Conservation (phyloP, 2,113 vertebrate species). For the Myotis lucifugus region DNA sequence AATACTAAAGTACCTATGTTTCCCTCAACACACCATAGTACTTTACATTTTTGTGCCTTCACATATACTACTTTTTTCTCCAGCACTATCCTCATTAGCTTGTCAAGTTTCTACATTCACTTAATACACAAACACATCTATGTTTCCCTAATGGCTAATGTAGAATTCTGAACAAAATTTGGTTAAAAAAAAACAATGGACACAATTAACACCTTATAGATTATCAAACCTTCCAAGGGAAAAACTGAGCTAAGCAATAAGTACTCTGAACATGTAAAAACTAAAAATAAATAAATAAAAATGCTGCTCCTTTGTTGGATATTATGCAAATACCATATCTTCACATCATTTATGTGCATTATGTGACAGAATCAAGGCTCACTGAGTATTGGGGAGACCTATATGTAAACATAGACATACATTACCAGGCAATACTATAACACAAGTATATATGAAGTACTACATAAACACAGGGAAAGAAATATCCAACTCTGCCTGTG, state of each 20-base stretch:
- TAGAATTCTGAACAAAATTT: neutral
- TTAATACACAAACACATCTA: neutral
- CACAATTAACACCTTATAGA: neutral
- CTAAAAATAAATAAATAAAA: slow-evolving; percentile 17
- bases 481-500: neutral
- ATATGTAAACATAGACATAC: neutral
- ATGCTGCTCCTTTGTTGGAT: neutral
- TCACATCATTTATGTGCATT: neutral
- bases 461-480: neutral
- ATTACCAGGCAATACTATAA: neutral
- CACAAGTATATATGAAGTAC: neutral
- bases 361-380: neutral
- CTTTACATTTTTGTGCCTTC: neutral
- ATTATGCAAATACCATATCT: neutral
- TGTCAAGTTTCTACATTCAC: neutral
- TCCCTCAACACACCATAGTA: neutral
- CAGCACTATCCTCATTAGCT: neutral
- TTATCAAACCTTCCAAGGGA: neutral
- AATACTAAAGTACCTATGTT: neutral
- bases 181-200: neutral
- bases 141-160: neutral
- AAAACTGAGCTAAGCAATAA: neutral
- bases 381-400: neutral
- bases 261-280: neutral
- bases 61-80: neutral